phyloP scores from a whole-genome alignment of 2,888 invertebrate genomes.

The Melinaea menophilus region DNA sequence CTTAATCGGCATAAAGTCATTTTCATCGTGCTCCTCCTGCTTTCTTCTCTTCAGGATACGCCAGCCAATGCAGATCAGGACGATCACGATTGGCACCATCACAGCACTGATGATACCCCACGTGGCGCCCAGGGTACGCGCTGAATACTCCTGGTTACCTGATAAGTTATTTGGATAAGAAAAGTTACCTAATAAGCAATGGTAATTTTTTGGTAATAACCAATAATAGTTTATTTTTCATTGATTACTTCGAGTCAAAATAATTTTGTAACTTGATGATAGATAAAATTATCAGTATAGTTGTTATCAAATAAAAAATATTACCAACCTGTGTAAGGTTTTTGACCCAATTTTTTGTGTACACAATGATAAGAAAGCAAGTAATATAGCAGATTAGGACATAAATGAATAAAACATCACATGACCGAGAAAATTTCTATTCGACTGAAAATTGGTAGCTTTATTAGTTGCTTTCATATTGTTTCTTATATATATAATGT shows the following conservation, averaged over 20 bases:
- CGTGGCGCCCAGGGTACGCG: slow-evolving; percentile 86
- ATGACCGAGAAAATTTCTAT: slow-evolving; percentile 75
- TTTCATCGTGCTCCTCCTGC: slow-evolving; percentile 70
- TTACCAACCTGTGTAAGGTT: slow-evolving; percentile 55
- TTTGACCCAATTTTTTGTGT: slow-evolving; percentile 60
- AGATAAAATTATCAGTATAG: slow-evolving; percentile 32
- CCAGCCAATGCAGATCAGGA: slow-evolving; percentile 82
- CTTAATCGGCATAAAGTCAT: slow-evolving; percentile 62
- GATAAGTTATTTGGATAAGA: neutral
- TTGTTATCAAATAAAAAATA: slow-evolving; percentile 55
- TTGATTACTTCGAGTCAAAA: neutral
- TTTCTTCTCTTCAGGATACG: slow-evolving; percentile 77
- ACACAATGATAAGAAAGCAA: slow-evolving; percentile 74
- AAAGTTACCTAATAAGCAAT: no score
- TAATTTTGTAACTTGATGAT: slow-evolving; percentile 8
- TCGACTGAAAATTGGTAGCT: slow-evolving; percentile 49
- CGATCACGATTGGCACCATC: slow-evolving; percentile 84
- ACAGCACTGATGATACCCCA: slow-evolving; percentile 87
- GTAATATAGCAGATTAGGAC: slow-evolving; percentile 54
- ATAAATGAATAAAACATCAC: slow-evolving; percentile 60
- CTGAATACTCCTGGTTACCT: slow-evolving; percentile 89
- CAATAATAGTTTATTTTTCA: neutral
- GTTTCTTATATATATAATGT: slow-evolving; percentile 30
- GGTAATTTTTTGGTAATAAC: no score
- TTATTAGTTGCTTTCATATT: slow-evolving; percentile 72